Evolutionary conservation across 1,140 invertebrate genomes (phyloP), one percentile per base, ranked within the genome.

Genomic region (Aradophagus sp.): DNA sequence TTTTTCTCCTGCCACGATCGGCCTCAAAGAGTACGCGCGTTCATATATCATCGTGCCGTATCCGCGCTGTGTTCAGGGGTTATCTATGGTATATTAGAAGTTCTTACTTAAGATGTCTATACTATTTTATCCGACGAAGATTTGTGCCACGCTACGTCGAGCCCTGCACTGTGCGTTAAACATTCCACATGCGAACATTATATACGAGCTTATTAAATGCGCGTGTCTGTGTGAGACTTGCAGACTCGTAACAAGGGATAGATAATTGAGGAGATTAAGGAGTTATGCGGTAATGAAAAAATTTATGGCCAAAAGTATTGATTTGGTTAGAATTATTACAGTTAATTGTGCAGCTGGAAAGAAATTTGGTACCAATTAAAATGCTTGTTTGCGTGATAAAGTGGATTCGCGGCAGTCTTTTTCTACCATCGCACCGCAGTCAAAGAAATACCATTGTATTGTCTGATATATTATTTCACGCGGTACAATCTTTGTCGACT

Each of bases 61-160:
- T 69, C 71, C 62, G 50, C 62, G 35, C 62, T 67, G 67, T 67
- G 66, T 67, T 52, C 41, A 53, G 42, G 17, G 65, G 65, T 73
- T 73, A 73, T 73, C 65, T 73, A 70, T 68, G 53, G 70, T 53
- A 73, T 73, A 67, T 73, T 73, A 68, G 63, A 73, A 73, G 56
- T 63, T 62, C 63, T 67, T 73, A 67, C 58, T 73, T 58, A 68
- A 63, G 70, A 73, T 35, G 58, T 70, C 62, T 61, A 58, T 70
- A 67, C 48, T 65, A 55, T 58, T 45, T 36, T 66, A 56, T 62
- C 32, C 61, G 42, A 39, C 55, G 29, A 74, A 70, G 72, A 74
- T 74, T 74, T 74, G 72, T 70, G 66, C 50, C 36, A 52, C 44
- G 50, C 53, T 52, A 36, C 44, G 58, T 12, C 19, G 41, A 26